Evolutionary conservation across 2,797 vertebrate genomes (phyloP).

Genomic region (Schizothorax lantsangensis): DNA sequence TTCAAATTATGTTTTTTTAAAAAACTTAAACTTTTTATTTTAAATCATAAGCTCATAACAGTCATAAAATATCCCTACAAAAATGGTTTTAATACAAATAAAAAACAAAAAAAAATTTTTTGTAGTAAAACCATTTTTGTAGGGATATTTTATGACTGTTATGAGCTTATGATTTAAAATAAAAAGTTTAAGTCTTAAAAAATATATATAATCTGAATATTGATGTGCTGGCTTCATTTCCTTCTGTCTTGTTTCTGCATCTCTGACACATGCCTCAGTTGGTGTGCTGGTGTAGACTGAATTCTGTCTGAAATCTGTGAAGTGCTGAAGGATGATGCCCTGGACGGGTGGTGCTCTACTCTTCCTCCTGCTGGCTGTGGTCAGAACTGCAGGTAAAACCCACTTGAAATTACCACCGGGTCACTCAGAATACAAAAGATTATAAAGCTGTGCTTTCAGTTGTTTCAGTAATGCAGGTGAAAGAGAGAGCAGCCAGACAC

Average conservation of each 20-base stretch:
- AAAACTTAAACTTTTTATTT: no score
- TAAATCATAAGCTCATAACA: no score
- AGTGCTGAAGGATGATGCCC: slow-evolving; percentile 61
- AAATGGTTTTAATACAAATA: no score
- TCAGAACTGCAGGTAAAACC: slow-evolving; percentile 64
- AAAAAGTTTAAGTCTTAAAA: neutral
- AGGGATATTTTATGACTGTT: neutral
- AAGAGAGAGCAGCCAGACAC: slow-evolving; percentile 36
- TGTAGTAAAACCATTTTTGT: no score
- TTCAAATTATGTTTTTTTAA: no score
- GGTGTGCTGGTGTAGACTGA: slow-evolving; percentile 22
- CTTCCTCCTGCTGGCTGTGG: slow-evolving; percentile 66
- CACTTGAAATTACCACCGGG: neutral
- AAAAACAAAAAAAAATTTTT: no score
- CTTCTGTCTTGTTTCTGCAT: neutral
- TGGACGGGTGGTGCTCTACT: slow-evolving; percentile 54
- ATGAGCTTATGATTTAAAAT: no score
- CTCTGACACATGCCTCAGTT: neutral
- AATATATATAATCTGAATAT: no score
- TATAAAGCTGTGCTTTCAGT: neutral
- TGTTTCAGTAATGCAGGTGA: slow-evolving; percentile 2
- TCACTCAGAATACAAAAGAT: neutral
- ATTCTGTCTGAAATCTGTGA: neutral
- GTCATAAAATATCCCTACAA: no score
- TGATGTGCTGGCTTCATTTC: neutral